phyloP scores from a whole-genome alignment of 2,797 vertebrate genomes.

The Enteromius unitaeniatus region DNA sequence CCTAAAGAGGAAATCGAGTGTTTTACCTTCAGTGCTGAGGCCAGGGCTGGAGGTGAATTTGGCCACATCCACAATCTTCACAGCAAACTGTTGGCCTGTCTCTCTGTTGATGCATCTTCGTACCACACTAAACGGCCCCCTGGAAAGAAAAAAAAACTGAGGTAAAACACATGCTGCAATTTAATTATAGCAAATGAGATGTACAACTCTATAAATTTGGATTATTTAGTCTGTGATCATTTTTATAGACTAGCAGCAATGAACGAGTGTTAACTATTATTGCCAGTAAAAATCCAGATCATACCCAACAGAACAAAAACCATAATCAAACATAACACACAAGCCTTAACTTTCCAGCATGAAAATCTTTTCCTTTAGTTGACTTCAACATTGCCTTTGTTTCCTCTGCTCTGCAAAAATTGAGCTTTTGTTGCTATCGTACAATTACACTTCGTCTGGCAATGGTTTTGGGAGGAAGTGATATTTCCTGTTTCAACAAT shows the following conservation, averaged over 20 bases:
- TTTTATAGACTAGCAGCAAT: background rate
- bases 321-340: slow-evolving; percentile 38
- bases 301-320: slow-evolving; percentile 11
- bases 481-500: background rate
- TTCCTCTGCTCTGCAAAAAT: slow-evolving; percentile 25
- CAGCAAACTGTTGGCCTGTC: slow-evolving; percentile 97
- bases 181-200: background rate
- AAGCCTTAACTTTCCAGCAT: background rate
- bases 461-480: background rate
- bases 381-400: slow-evolving; percentile 2
- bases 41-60: slow-evolving; percentile 99
- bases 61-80: slow-evolving; percentile 99
- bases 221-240: background rate
- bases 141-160: slow-evolving; percentile 68
- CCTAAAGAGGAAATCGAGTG: background rate
- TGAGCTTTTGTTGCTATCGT: slow-evolving; percentile 28
- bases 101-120: slow-evolving; percentile 98
- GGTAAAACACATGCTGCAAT: slow-evolving; percentile 13
- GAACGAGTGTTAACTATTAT: background rate
- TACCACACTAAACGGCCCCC: slow-evolving; percentile 98
- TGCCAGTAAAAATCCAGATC: background rate
- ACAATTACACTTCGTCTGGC: background rate
- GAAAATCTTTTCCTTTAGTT: slow-evolving; percentile 26
- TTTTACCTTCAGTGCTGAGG: slow-evolving; percentile 97
- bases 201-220: background rate